phyloP scores from a whole-genome alignment of 2,888 invertebrate genomes.

The Melinaea menophilus region DNA sequence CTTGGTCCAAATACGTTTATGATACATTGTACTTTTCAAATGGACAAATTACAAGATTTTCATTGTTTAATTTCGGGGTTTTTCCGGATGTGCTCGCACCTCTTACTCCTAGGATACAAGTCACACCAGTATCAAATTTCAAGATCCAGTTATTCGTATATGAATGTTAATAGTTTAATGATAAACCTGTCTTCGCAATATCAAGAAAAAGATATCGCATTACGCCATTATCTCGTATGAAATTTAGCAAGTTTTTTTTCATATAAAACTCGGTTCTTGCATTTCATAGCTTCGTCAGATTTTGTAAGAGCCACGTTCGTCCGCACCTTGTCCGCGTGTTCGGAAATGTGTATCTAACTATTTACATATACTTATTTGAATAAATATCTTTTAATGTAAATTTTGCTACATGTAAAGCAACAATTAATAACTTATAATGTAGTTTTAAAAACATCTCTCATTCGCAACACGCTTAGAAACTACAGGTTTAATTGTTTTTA shows the following conservation, averaged over 20 bases:
- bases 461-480: too few species aligned
- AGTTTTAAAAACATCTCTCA: too few species aligned
- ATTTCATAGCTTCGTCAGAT: slow-evolving; percentile 19
- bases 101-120: too few species aligned
- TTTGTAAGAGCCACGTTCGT: slow-evolving; percentile 28
- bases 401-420: not conserved
- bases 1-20: too few species aligned
- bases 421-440: not conserved
- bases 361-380: not conserved
- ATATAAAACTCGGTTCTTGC: slow-evolving; percentile 21
- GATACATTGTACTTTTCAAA: too few species aligned
- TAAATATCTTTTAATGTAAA: not conserved
- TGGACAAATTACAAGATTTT: too few species aligned
- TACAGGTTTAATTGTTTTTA: too few species aligned
- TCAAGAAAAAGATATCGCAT: slow-evolving; percentile 9
- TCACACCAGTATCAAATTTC: too few species aligned
- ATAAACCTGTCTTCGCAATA: slow-evolving; percentile 4
- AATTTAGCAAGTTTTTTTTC: slow-evolving; percentile 29
- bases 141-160: too few species aligned
- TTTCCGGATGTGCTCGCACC: too few species aligned
- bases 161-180: not conserved
- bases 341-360: slow-evolving; percentile 6
- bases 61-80: too few species aligned
- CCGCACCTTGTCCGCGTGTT: slow-evolving; percentile 12
- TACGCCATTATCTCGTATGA: slow-evolving; percentile 15